These are phyloP conservation scores for Bothrops jararaca DNA, from an alignment of 2,113 vertebrate genomes.

Conservation along the genomic window DNA sequence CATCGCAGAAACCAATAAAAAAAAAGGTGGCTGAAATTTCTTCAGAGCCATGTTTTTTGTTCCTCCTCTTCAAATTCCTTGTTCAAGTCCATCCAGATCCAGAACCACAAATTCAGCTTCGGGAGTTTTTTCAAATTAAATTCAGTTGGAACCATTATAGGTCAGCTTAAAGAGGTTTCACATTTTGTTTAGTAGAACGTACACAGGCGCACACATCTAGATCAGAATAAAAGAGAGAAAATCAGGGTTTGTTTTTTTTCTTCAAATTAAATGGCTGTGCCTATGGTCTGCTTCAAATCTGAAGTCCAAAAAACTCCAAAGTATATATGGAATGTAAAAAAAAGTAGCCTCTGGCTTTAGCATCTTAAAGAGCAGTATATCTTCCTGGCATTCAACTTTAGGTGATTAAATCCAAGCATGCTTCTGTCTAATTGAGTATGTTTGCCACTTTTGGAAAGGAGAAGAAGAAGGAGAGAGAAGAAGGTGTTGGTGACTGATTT, in stretches of 20 bases:
- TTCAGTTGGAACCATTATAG: neutral
- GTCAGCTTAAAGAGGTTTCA: neutral
- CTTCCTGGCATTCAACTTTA: neutral
- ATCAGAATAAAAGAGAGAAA: neutral
- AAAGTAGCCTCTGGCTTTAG: neutral
- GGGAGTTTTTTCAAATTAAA: neutral
- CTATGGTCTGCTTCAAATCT: neutral
- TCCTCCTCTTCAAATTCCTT: neutral
- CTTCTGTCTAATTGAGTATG: neutral
- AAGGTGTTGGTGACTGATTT: neutral
- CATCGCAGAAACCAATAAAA: neutral
- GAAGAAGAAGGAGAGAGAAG: neutral
- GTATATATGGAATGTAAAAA: neutral
- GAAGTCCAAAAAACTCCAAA: neutral
- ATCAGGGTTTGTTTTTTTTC: neutral
- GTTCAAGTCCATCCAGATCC: neutral
- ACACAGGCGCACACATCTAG: neutral
- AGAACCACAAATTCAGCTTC: neutral
- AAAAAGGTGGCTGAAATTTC: neutral
- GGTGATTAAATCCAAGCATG: neutral
- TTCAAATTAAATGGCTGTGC: neutral
- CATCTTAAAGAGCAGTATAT: neutral
- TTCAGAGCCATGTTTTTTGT: neutral
- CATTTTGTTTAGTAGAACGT: neutral
- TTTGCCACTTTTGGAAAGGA: neutral